Evolutionary conservation across 2,888 invertebrate species (phyloP).

Genomic region (Lampropteryx suffumata): DNA sequence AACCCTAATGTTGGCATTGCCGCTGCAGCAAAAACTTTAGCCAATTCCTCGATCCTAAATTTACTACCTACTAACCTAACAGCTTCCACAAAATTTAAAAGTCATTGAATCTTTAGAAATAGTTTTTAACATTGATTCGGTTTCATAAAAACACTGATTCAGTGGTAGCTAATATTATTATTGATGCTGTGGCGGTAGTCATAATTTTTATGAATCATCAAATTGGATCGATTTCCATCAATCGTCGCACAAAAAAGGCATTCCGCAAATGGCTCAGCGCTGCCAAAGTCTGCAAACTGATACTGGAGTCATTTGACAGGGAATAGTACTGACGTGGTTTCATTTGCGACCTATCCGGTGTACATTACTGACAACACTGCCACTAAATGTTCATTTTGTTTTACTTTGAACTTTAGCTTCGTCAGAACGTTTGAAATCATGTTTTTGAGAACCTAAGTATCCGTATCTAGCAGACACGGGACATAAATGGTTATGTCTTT

Average conservation of each 20-base stretch:
- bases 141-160: conserved; percentile 29
- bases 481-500: conserved; percentile 3
- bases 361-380: conserved; percentile 38
- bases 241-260: conserved; percentile 52
- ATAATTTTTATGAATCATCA: conserved; percentile 65
- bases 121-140: not conserved
- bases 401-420: conserved; percentile 15
- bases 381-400: conserved; percentile 35
- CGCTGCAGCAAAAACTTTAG: conserved; percentile 12
- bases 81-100: not conserved
- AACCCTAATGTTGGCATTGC: conserved; percentile 25
- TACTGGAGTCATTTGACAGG: conserved; percentile 60
- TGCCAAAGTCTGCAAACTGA: conserved; percentile 52
- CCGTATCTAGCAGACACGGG: conserved; percentile 2
- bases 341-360: conserved; percentile 61
- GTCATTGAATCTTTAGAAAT: too few species aligned
- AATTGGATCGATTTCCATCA: conserved; percentile 56
- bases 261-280: conserved; percentile 59
- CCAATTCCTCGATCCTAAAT: conserved; percentile 14
- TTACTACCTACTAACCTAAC: conserved; percentile 6
- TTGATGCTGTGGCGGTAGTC: too few species aligned
- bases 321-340: conserved; percentile 49
- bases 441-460: not conserved
- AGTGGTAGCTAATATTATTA: too few species aligned
- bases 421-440: conserved; percentile 2